Conservation (phyloP, 2,888 invertebrate species). For the Cacoxenus indagator region DNA sequence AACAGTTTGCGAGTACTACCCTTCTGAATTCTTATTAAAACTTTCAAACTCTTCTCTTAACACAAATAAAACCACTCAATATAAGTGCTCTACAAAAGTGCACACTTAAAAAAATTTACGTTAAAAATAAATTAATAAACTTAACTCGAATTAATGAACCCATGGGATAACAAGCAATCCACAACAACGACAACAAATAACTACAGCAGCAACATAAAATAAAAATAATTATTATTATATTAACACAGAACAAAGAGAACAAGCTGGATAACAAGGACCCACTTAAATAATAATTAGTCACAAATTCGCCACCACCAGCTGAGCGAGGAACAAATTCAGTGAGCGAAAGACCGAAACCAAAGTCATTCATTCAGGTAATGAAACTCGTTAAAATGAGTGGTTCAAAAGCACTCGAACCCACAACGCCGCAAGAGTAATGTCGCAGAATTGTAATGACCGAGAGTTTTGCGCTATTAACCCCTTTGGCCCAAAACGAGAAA, state of each 20-base stretch:
- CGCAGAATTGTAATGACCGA: background rate
- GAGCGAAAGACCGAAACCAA: background rate
- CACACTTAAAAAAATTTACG: background rate
- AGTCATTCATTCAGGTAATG: conserved; percentile 3
- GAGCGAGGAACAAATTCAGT: background rate
- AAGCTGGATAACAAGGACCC: conserved; percentile 37
- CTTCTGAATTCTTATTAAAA: too few relatives aligned
- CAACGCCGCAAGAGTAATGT: background rate
- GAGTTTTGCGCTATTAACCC: background rate
- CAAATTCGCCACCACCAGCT: conserved; percentile 30
- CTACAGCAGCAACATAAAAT: background rate
- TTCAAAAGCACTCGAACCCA: conserved; percentile 2
- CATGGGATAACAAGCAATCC: conserved; percentile 9
- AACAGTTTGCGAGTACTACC: too few relatives aligned
- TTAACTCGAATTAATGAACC: conserved; percentile 60
- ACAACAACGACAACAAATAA: conserved; percentile 14
- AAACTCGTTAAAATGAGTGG: background rate
- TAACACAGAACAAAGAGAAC: background rate
- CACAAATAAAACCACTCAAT: background rate
- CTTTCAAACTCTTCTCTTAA: too few relatives aligned
- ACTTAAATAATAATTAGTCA: conserved; percentile 62
- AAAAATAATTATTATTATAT: background rate
- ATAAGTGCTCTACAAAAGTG: background rate
- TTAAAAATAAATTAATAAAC: conserved; percentile 52
- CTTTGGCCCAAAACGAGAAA: background rate